These are phyloP conservation scores for Condylostylus longicornis DNA, from an alignment of 1,140 invertebrate species.

Conservation along the genomic window DNA sequence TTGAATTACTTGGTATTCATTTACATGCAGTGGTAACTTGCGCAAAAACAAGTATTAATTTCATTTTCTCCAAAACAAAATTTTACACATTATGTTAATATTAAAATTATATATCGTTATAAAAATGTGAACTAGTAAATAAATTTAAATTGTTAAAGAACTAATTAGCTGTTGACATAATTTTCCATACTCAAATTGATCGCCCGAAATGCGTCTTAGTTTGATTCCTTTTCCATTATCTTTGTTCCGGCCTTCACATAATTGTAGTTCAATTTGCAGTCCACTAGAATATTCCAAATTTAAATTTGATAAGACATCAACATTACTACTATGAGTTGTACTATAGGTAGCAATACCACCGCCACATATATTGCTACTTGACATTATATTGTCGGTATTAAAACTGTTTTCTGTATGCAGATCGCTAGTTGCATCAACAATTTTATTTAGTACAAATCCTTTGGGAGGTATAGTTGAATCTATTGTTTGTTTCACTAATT, in stretches of 20 bases:
- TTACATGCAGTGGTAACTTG: too few relatives aligned
- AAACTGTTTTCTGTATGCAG: too few relatives aligned
- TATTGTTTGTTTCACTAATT: conserved; percentile 66
- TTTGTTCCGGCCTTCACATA: conserved; percentile 56
- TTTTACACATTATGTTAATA: too few relatives aligned
- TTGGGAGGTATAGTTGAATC: conserved; percentile 63
- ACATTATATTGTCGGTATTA: conserved; percentile 16
- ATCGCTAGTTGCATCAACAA: conserved; percentile 3
- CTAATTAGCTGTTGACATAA: conserved; percentile 81
- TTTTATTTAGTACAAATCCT: conserved; percentile 42
- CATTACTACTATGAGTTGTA: background rate
- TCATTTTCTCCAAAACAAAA: too few relatives aligned
- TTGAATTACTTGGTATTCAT: too few relatives aligned
- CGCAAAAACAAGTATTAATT: too few relatives aligned
- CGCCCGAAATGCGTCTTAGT: conserved; percentile 78
- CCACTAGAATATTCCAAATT: conserved; percentile 69
- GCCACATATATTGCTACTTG: conserved; percentile 32
- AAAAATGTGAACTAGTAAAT: too few relatives aligned
- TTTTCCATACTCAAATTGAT: conserved; percentile 77
- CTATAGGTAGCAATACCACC: too few relatives aligned
- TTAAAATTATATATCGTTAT: too few relatives aligned
- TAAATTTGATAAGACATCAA: conserved; percentile 33
- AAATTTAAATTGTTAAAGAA: conserved; percentile 56
- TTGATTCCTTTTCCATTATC: conserved; percentile 68
- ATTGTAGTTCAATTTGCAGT: conserved; percentile 73